These are phyloP conservation scores for Acropora tenuis DNA, from an alignment of 64 coral and sea anemone species.

Conservation along the genomic window DNA sequence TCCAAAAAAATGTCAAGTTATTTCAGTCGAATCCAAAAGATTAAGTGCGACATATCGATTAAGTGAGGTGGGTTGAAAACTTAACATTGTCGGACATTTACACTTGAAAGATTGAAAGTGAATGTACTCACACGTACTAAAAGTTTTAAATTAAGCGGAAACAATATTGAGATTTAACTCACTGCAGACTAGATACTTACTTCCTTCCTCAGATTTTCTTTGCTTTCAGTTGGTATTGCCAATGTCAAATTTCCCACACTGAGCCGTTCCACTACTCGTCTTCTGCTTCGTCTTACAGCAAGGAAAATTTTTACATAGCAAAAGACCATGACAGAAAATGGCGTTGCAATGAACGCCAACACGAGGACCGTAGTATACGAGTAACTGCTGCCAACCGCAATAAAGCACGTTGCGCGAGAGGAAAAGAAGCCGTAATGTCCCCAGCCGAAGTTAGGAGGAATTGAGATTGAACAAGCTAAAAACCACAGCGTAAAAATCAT, in stretches of 20 bases:
- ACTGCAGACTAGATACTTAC: constrained; percentile 6
- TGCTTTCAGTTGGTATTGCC: background rate
- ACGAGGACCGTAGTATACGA: constrained; percentile 78
- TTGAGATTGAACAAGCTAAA: constrained; percentile 25
- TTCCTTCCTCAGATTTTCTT: constrained; percentile 47
- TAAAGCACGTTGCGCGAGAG: constrained; percentile 81
- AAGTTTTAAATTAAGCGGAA: too few species aligned
- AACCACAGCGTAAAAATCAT: constrained; percentile 66
- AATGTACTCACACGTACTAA: too few species aligned
- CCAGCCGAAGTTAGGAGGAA: constrained; percentile 78
- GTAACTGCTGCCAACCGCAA: constrained; percentile 71
- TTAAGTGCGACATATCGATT: too few species aligned
- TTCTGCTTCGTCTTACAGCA: constrained; percentile 54
- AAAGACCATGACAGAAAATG: constrained; percentile 76
- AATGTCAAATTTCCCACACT: background rate
- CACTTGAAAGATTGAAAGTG: too few species aligned
- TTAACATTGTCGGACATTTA: too few species aligned
- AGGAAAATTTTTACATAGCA: constrained; percentile 79
- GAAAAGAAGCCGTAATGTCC: constrained; percentile 74
- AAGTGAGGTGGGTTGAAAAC: too few species aligned
- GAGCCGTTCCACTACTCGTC: constrained; percentile 12
- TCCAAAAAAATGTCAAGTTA: too few species aligned
- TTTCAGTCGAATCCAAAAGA: too few species aligned
- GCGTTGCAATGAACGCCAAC: constrained; percentile 63
- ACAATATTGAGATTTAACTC: too few species aligned